Base-by-base conservation (phyloP, 2,888 invertebrate genomes). In the Eudemis profundana region DNA sequence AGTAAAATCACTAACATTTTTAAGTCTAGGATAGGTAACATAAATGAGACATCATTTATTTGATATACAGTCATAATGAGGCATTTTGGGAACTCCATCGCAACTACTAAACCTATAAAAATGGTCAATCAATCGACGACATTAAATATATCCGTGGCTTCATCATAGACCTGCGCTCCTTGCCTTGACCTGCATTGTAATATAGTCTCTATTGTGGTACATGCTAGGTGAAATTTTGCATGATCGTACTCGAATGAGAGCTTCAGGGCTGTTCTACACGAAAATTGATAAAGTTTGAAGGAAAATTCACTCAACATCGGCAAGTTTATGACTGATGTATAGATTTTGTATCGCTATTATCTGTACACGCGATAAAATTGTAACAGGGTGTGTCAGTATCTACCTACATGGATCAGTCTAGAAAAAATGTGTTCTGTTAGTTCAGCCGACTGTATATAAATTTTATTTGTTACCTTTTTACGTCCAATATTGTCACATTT, bases 251-350 rank as follows among this genome's bases (percentile, higher is more conserved):
- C 68, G 71, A 71, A 67, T 68, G 67, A 70, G 49, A 66, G 72
- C 71, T 76, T 66, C 72, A 69, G 73, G 74, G 71, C 68, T 57
- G 68, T 47, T 70, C 68, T 59, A 68, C 69, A 62, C 74, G 74
- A 72, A 78, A 81, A 81, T 82, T 79, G 78, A 79, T 79, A 81
- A 78, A 81, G 79, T 79, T 81, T 78, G 73, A 60, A 73, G 74
- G 75, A 78, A 79, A 78, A 78, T 77, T 77, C 76, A 73, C 75
- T 75, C 69, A 67, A 72, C 74, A 74, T 69, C 72, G 66, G 69
- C 67, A 75, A 77, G 74, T 77, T 73, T 69, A 63, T 57, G 69
- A 69, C 69, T 69, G 71, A 67, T 73, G 76, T 72, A 79, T 74
- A 74, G 72, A 73, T 76, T 77, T 74, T 46, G 65, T 65, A 53